phyloP scores from a whole-genome alignment of 2,797 vertebrate species.

The Alectoris magna region DNA sequence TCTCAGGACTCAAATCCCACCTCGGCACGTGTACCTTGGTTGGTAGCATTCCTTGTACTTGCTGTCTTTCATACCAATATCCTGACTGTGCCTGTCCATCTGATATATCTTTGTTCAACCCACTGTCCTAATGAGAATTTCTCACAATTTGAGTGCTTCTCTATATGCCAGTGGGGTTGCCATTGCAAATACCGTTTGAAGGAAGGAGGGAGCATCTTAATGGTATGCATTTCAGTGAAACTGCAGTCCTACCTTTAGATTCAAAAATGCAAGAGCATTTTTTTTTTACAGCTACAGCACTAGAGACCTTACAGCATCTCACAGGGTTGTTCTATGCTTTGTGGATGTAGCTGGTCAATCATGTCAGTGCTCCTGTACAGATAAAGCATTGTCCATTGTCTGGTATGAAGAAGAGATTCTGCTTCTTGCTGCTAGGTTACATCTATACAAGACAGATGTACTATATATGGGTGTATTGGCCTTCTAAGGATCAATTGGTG shows the following conservation, averaged over 20 bases:
- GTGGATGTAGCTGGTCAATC: neutral
- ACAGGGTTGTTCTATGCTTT: neutral
- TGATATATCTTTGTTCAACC: neutral
- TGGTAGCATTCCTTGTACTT: constrained; percentile 57
- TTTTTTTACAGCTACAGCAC: neutral
- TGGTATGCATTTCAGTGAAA: neutral
- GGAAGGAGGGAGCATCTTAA: neutral
- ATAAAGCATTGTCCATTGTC: neutral
- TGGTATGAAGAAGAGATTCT: neutral
- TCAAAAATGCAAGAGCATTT: neutral
- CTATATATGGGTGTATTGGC: neutral
- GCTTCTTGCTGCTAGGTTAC: neutral
- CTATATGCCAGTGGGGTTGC: neutral
- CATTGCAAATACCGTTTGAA: neutral
- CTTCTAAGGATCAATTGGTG: neutral
- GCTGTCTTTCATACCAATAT: neutral
- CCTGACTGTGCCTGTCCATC: neutral
- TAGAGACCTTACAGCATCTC: neutral
- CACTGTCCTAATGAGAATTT: neutral
- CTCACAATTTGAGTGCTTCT: neutral
- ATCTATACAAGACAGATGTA: neutral
- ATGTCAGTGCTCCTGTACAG: neutral
- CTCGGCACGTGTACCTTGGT: constrained; percentile 92
- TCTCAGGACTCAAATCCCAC: constrained; percentile 94
- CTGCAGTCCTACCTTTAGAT: neutral